Percentiles rank a stretch among this genome's conserved stretches.
Evolutionary conservation across 2,113 vertebrate genomes (phyloP).

Genomic region (Promerops cafer): DNA sequence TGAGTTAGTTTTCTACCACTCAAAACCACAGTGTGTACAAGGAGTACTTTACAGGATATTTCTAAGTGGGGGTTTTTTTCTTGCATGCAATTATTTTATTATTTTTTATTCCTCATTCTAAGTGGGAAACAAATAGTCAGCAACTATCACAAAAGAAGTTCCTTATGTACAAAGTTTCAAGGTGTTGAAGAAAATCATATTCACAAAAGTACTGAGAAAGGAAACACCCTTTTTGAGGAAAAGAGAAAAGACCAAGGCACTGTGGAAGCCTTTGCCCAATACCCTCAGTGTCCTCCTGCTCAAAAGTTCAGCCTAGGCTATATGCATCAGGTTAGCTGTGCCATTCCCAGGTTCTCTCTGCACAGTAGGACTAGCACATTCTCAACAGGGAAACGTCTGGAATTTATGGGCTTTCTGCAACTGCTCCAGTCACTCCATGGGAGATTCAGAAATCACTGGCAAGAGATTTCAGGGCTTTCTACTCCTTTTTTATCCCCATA

Average conservation of each 20-base stretch:
- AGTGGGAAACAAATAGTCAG: neutral
- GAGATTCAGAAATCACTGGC: neutral
- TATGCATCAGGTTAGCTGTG: neutral
- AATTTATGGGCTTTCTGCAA: neutral
- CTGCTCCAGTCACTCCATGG: neutral
- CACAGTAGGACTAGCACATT: neutral
- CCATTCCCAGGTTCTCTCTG: neutral
- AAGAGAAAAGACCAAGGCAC: neutral
- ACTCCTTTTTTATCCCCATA: too few relatives aligned
- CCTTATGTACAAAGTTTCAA: neutral
- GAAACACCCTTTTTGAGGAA: neutral
- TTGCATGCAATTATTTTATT: neutral
- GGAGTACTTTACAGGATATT: neutral
- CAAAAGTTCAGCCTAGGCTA: neutral
- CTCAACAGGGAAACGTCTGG: neutral
- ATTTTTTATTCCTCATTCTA: neutral
- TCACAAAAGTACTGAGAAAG: neutral
- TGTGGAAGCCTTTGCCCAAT: neutral
- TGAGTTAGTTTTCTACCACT: neutral
- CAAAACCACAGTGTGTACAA: neutral
- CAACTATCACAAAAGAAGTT: neutral
- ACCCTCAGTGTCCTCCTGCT: accelerated
- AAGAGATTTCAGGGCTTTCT: neutral
- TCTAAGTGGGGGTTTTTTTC: neutral
- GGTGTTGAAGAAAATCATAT: neutral